These are phyloP conservation scores for Lacanobia wlatinum DNA, from an alignment of 2,888 invertebrate genomes.

Conservation along the genomic window DNA sequence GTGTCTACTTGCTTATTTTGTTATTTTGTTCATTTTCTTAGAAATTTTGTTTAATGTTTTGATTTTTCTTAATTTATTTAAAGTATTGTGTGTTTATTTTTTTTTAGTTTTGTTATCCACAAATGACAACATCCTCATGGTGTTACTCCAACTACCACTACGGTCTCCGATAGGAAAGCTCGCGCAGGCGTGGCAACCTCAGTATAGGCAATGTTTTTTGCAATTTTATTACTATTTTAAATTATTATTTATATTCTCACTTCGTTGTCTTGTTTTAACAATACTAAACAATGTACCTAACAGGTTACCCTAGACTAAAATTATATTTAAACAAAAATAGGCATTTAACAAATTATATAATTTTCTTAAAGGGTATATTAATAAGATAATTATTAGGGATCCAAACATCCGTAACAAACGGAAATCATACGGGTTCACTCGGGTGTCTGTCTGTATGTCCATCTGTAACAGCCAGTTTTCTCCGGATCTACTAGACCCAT, in stretches of 20 bases:
- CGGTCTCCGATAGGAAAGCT: neutral
- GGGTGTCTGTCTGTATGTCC: too few species aligned
- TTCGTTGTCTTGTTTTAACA: neutral
- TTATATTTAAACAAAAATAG: neutral
- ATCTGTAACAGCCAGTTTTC: too few species aligned
- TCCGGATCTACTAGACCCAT: too few species aligned
- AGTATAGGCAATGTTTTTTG: slow-evolving; percentile 17
- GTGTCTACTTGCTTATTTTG: too few species aligned
- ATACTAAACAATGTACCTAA: neutral
- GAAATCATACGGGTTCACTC: too few species aligned
- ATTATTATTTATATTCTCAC: neutral
- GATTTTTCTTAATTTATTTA: too few species aligned
- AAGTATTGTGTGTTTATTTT: neutral
- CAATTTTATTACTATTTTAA: neutral
- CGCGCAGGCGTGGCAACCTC: neutral
- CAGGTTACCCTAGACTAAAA: neutral
- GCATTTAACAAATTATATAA: neutral
- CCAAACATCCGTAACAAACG: too few species aligned
- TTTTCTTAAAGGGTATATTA: neutral
- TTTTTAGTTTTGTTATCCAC: slow-evolving; percentile 24
- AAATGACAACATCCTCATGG: neutral
- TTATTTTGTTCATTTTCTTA: neutral
- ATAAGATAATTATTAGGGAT: neutral
- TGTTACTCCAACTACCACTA: neutral
- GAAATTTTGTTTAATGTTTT: too few species aligned